Evolutionary conservation across 2,888 invertebrate species (phyloP).

Genomic region (Agrochola lychnidis): DNA sequence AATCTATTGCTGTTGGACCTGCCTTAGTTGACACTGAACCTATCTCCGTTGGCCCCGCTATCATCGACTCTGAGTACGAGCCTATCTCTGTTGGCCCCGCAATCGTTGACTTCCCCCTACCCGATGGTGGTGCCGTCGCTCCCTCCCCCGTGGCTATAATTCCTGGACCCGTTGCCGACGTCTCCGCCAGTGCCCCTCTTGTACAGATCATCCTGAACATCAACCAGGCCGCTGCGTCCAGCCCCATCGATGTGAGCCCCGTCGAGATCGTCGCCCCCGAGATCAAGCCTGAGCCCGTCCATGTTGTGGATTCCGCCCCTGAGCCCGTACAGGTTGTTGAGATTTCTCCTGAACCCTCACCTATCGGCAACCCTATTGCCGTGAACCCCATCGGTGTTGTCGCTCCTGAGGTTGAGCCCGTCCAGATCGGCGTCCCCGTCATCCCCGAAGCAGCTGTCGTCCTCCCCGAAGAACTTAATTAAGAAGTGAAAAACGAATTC

Average conservation of each 20-base stretch:
- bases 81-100: constrained; percentile 63
- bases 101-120: constrained; percentile 55
- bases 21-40: constrained; percentile 38
- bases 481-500: not conserved
- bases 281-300: constrained; percentile 35
- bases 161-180: constrained; percentile 17
- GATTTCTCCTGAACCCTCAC: constrained; percentile 39
- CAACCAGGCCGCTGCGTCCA: constrained; percentile 56
- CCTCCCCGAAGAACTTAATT: constrained; percentile 38
- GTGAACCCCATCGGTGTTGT: constrained; percentile 58
- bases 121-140: constrained; percentile 42
- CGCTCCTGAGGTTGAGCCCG: constrained; percentile 43
- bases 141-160: constrained; percentile 46
- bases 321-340: constrained; percentile 34
- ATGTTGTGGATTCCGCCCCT: constrained; percentile 19
- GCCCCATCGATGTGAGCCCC: constrained; percentile 55
- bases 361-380: constrained; percentile 50
- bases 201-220: constrained; percentile 72
- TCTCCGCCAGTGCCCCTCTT: constrained; percentile 56
- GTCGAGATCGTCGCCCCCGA: constrained; percentile 62
- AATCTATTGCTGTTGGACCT: constrained; percentile 34
- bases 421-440: constrained; percentile 61
- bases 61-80: constrained; percentile 35
- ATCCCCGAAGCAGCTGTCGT: constrained; percentile 66
- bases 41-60: constrained; percentile 41